phyloP scores from a whole-genome alignment of 1,140 invertebrate genomes.

The Wasmannia auropunctata region DNA sequence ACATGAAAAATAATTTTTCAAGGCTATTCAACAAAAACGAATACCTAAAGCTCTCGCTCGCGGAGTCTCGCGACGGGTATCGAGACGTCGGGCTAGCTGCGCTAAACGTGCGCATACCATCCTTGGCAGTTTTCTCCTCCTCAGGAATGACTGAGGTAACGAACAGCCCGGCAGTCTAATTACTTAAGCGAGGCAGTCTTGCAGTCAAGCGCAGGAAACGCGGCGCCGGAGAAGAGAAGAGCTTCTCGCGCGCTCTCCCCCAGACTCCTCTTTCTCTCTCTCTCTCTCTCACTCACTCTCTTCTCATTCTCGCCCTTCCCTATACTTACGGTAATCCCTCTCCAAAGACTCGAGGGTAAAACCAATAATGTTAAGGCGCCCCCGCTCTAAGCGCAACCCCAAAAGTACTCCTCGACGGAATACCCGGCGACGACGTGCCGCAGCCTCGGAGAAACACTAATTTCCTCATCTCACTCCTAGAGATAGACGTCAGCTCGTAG shows the following conservation, averaged over 20 bases:
- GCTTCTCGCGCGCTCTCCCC: constrained; percentile 54
- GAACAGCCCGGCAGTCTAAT: constrained; percentile 83
- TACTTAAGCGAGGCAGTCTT: constrained; percentile 82
- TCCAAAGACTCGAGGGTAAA: constrained; percentile 76
- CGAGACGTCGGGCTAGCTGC: neutral
- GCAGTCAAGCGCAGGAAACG: constrained; percentile 69
- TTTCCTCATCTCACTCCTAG: constrained; percentile 75
- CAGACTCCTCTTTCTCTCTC: neutral
- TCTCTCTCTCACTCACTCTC: too few species aligned
- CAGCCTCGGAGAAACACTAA: constrained; percentile 80
- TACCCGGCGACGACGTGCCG: constrained; percentile 77
- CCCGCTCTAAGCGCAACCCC: constrained; percentile 61
- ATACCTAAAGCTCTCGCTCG: neutral
- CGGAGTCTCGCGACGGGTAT: neutral
- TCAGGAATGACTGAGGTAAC: constrained; percentile 80
- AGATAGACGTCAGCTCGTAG: constrained; percentile 81
- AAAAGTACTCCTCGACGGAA: constrained; percentile 75
- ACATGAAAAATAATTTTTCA: neutral
- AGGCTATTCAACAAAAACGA: too few species aligned
- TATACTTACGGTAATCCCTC: constrained; percentile 64
- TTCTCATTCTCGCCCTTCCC: constrained; percentile 46
- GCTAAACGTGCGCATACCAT: constrained; percentile 2
- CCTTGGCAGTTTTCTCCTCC: constrained; percentile 73
- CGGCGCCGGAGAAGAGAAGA: constrained; percentile 53
- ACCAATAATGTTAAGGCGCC: constrained; percentile 84